phyloP scores from a whole-genome alignment of 2,888 invertebrate genomes.

The Caradrina clavipalpis region DNA sequence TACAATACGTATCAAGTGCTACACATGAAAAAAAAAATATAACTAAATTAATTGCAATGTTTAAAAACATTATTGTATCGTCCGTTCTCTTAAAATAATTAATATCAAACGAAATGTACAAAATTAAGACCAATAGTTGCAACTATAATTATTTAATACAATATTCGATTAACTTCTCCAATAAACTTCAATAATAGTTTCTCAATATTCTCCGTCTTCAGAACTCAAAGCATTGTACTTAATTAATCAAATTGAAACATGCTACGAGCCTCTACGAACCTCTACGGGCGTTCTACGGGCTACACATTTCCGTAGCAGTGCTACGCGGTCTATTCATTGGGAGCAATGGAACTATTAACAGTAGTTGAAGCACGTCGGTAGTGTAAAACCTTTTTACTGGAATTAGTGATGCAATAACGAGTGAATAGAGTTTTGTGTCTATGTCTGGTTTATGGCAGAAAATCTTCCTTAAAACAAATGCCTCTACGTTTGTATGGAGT shows the following conservation, averaged over 20 bases:
- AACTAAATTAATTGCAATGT: too few relatives aligned
- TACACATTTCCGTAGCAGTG: constrained; percentile 50
- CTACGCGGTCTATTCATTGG: constrained; percentile 55
- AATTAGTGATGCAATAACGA: constrained; percentile 31
- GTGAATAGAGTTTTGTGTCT: constrained; percentile 9
- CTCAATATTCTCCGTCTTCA: constrained; percentile 23
- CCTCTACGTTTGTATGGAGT: too few relatives aligned
- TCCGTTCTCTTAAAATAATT: background rate
- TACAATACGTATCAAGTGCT: too few relatives aligned
- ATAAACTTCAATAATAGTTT: constrained; percentile 2
- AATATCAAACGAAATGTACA: background rate
- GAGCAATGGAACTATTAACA: constrained; percentile 44
- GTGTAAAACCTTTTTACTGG: constrained; percentile 41
- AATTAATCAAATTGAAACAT: constrained; percentile 42
- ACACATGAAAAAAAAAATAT: too few relatives aligned
- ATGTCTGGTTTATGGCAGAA: background rate
- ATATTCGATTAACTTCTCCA: background rate
- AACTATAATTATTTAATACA: background rate
- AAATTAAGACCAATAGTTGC: constrained; percentile 1
- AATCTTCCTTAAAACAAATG: constrained; percentile 1
- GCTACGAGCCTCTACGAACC: constrained; percentile 36
- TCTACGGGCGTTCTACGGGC: constrained; percentile 34
- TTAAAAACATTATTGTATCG: too few relatives aligned
- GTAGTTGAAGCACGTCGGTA: constrained; percentile 25
- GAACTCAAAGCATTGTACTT: constrained; percentile 29